Conservation (phyloP, 1,140 invertebrate genomes). For the Plectus sambesii region DNA sequence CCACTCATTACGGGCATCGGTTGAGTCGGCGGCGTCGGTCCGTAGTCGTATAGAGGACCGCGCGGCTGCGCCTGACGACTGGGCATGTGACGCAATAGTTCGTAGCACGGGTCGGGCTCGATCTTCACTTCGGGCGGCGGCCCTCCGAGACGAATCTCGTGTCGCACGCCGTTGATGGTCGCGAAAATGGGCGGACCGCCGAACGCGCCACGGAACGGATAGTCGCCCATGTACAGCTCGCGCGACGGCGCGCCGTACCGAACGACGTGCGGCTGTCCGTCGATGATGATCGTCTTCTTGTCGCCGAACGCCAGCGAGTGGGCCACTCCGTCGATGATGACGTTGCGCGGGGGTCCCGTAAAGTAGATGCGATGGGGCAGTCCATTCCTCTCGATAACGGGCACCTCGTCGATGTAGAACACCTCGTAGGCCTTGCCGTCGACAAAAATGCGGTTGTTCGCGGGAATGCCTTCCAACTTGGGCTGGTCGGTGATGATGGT, state of each 20-base stretch:
- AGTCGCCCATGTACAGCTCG: slow-evolving; percentile 76
- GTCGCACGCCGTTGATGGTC: slow-evolving; percentile 63
- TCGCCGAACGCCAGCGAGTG: slow-evolving; percentile 37
- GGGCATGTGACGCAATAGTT: slow-evolving; percentile 34
- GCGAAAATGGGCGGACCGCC: slow-evolving; percentile 75
- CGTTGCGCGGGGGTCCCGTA: slow-evolving; percentile 28
- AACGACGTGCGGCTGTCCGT: slow-evolving; percentile 55
- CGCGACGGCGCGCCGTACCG: slow-evolving; percentile 77
- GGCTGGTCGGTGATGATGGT: slow-evolving; percentile 29
- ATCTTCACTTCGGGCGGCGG: slow-evolving; percentile 60
- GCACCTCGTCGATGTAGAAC: slow-evolving; percentile 33
- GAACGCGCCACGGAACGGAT: slow-evolving; percentile 74
- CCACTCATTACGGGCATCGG: not conserved
- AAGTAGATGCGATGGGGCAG: slow-evolving; percentile 36
- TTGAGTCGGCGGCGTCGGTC: slow-evolving; percentile 2
- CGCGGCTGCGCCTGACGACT: slow-evolving; percentile 21
- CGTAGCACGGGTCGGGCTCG: slow-evolving; percentile 46
- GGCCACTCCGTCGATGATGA: slow-evolving; percentile 31
- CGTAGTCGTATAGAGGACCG: slow-evolving; percentile 8
- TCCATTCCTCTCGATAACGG: slow-evolving; percentile 41
- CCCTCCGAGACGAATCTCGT: slow-evolving; percentile 68
- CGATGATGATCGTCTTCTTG: slow-evolving; percentile 46
- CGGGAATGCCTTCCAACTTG: slow-evolving; percentile 30
- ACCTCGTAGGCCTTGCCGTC: slow-evolving; percentile 44
- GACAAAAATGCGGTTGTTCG: slow-evolving; percentile 44